Evolutionary conservation across 2,888 invertebrate species (phyloP).

Genomic region (Notocelia uddmanniana): DNA sequence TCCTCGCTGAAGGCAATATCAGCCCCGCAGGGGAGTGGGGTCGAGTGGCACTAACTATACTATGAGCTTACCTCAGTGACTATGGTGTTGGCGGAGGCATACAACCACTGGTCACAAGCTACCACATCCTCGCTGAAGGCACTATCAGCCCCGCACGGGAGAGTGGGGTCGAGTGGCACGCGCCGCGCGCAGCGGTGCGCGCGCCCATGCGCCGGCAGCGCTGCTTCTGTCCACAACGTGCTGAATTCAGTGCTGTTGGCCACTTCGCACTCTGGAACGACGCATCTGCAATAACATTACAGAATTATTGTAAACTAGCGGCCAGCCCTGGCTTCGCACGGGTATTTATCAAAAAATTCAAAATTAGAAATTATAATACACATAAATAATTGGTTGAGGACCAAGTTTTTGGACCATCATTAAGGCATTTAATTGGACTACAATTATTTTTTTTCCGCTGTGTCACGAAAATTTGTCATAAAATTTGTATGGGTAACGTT

Average conservation of each 20-base stretch:
- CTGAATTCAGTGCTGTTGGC: slow-evolving; percentile 67
- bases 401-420: too few relatives aligned
- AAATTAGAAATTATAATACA: too few relatives aligned
- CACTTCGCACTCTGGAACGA: slow-evolving; percentile 75
- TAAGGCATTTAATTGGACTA: too few relatives aligned
- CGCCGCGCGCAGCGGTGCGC: slow-evolving; percentile 62
- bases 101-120: slow-evolving; percentile 72
- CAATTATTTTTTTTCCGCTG: too few relatives aligned
- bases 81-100: slow-evolving; percentile 72
- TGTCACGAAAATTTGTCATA: too few relatives aligned
- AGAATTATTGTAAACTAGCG: too few relatives aligned
- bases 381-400: too few relatives aligned
- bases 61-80: slow-evolving; percentile 71
- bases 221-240: slow-evolving; percentile 66
- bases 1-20: slow-evolving; percentile 66
- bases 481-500: too few relatives aligned
- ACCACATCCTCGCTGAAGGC: slow-evolving; percentile 68
- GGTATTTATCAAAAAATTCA: too few relatives aligned
- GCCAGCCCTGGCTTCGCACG: too few relatives aligned
- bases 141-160: slow-evolving; percentile 54
- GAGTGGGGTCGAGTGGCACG: slow-evolving; percentile 41
- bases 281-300: slow-evolving; percentile 63
- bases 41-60: neutral
- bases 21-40: slow-evolving; percentile 52
- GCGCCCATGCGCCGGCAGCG: slow-evolving; percentile 59